phyloP scores from a whole-genome alignment of 2,888 invertebrate genomes.

The Rutpela maculata region DNA sequence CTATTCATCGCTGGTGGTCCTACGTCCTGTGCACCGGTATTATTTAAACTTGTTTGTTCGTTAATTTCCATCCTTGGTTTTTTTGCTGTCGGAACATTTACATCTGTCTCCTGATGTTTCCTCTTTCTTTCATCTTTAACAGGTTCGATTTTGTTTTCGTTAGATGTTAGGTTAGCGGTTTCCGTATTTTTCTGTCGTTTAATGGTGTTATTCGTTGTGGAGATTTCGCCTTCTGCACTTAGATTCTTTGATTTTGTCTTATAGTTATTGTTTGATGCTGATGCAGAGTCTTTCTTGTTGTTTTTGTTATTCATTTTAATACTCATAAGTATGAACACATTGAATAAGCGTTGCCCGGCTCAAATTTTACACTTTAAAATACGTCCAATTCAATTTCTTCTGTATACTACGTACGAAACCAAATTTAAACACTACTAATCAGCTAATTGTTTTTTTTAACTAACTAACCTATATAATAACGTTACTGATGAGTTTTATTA shows the following conservation, averaged over 20 bases:
- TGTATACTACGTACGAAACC: neutral
- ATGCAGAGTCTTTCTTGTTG: constrained; percentile 12
- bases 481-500: neutral
- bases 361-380: neutral
- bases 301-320: constrained; percentile 29
- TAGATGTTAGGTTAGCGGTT: neutral
- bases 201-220: neutral
- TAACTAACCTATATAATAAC: neutral
- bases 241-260: constrained; percentile 19
- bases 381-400: neutral
- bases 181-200: constrained; percentile 17
- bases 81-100: neutral
- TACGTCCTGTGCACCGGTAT: neutral
- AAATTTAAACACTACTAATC: neutral
- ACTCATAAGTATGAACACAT: neutral
- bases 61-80: constrained; percentile 6
- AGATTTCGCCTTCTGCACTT: neutral
- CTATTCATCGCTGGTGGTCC: neutral
- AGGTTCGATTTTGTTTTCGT: neutral
- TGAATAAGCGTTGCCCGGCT: neutral
- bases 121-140: constrained; percentile 19
- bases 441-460: constrained; percentile 2
- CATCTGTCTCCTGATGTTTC: constrained; percentile 3
- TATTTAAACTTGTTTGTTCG: neutral
- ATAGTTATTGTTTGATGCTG: constrained; percentile 27